phyloP scores from a whole-genome alignment of 1,140 invertebrate genomes.

The Dryas iulia region DNA sequence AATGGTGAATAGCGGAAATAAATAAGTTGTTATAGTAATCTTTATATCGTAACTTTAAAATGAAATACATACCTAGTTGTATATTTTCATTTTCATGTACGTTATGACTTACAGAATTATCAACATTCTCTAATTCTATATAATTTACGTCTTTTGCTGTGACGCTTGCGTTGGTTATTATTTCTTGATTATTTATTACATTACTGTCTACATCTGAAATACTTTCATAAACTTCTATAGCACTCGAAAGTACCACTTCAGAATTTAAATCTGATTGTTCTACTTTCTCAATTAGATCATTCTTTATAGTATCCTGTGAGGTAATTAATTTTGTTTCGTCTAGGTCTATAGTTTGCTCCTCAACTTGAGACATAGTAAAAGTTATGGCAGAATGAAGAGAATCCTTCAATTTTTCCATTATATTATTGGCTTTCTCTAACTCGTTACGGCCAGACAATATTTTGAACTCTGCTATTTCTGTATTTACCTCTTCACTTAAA shows the following conservation, averaged over 20 bases:
- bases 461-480: not conserved
- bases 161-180: not conserved
- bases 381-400: not conserved
- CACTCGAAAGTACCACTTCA: not conserved
- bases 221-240: not conserved
- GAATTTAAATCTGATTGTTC: not conserved
- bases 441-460: not conserved
- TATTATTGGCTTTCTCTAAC: not conserved
- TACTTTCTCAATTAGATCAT: not conserved
- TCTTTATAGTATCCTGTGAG: not conserved
- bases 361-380: not conserved
- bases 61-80: slow-evolving; percentile 6
- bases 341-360: not conserved
- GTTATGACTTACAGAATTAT: not conserved
- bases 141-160: not conserved
- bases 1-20: too few relatives aligned
- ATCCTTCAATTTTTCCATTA: not conserved
- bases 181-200: not conserved
- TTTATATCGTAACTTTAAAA: too few relatives aligned
- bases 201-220: not conserved
- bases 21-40: too few relatives aligned
- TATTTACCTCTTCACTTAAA: not conserved
- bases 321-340: not conserved
- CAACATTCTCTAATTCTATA: not conserved
- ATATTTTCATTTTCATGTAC: not conserved